phyloP scores from a whole-genome alignment of 2,797 vertebrate genomes.

The Sebastes itinus region DNA sequence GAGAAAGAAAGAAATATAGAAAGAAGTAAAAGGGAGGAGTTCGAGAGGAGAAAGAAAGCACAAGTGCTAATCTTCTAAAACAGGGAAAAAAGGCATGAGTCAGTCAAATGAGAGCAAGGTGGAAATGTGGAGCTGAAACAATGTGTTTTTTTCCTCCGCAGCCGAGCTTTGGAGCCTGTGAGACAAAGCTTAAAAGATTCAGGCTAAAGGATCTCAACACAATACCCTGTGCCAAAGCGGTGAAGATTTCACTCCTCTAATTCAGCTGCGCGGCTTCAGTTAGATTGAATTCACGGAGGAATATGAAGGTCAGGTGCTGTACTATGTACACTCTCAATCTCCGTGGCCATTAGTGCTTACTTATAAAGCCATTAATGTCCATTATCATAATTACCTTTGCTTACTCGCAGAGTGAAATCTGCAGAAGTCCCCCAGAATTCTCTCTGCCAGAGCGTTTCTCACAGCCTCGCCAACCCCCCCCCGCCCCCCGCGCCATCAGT shows the following conservation, averaged over 20 bases:
- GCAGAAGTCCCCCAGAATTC: slow-evolving; percentile 33
- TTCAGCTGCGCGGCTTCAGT: slow-evolving; percentile 26
- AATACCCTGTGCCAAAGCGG: slow-evolving; percentile 10
- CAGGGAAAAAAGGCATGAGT: slow-evolving; percentile 52
- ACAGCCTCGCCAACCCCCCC: slow-evolving; percentile 12
- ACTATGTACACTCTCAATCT: slow-evolving; percentile 58
- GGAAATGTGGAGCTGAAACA: slow-evolving; percentile 51
- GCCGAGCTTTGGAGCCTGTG: slow-evolving; percentile 30
- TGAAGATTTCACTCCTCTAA: slow-evolving; percentile 29
- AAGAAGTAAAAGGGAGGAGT: slow-evolving; percentile 28
- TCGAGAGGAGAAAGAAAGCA: slow-evolving; percentile 13
- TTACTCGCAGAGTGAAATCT: slow-evolving; percentile 60
- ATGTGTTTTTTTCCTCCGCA: slow-evolving; percentile 25
- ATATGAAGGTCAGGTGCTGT: slow-evolving; percentile 73
- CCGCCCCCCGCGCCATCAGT: slow-evolving; percentile 10
- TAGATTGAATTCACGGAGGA: slow-evolving; percentile 44
- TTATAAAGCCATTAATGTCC: slow-evolving; percentile 77
- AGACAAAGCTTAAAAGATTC: slow-evolving; percentile 56
- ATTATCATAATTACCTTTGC: slow-evolving; percentile 76
- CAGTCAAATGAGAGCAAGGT: slow-evolving; percentile 52
- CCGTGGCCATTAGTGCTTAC: slow-evolving; percentile 65
- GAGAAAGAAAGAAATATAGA: slow-evolving; percentile 21
- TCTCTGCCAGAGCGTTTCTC: slow-evolving; percentile 15
- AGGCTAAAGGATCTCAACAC: slow-evolving; percentile 38
- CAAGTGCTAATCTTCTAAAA: slow-evolving; percentile 62